Conservation (phyloP, 2,888 invertebrate genomes). For the Drosophila cognata region DNA sequence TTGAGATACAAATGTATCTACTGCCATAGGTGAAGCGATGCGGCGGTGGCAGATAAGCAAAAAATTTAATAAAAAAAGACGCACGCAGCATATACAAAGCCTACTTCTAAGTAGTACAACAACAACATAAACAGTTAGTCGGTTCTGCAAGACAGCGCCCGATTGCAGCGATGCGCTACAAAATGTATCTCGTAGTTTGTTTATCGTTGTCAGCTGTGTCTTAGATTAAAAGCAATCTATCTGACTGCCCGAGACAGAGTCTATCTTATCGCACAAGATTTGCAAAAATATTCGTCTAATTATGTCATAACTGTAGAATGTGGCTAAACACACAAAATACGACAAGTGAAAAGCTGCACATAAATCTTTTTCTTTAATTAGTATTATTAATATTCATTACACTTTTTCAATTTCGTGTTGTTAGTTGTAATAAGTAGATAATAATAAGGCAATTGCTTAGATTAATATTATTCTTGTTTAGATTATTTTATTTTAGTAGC, state of each 20-base stretch:
- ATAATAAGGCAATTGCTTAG: constrained; percentile 39
- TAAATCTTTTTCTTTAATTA: constrained; percentile 54
- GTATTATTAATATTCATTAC: constrained; percentile 57
- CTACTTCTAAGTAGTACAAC: constrained; percentile 23
- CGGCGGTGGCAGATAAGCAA: constrained; percentile 61
- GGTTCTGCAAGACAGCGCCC: constrained; percentile 68
- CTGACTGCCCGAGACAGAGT: constrained; percentile 16
- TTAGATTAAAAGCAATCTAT: constrained; percentile 51
- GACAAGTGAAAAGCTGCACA: constrained; percentile 18
- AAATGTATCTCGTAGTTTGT: constrained; percentile 48
- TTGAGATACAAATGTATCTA: constrained; percentile 66
- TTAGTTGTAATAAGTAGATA: constrained; percentile 33
- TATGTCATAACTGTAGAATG: constrained; percentile 70
- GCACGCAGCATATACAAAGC: constrained; percentile 46
- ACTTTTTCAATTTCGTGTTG: constrained; percentile 9
- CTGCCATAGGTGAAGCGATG: constrained; percentile 31
- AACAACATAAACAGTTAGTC: constrained; percentile 65
- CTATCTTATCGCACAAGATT: constrained; percentile 54
- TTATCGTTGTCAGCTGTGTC: constrained; percentile 57
- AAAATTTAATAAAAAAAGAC: background rate
- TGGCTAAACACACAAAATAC: constrained; percentile 35
- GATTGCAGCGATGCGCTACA: constrained; percentile 71
- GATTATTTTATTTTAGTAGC: constrained; percentile 38
- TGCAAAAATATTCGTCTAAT: constrained; percentile 66
- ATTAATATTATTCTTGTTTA: constrained; percentile 19